A percentile compares a stretch with the other conserved stretches of the same genome.
Evolutionary conservation across 1,140 invertebrate genomes (phyloP).

Genomic region (Epicauta chinensis): DNA sequence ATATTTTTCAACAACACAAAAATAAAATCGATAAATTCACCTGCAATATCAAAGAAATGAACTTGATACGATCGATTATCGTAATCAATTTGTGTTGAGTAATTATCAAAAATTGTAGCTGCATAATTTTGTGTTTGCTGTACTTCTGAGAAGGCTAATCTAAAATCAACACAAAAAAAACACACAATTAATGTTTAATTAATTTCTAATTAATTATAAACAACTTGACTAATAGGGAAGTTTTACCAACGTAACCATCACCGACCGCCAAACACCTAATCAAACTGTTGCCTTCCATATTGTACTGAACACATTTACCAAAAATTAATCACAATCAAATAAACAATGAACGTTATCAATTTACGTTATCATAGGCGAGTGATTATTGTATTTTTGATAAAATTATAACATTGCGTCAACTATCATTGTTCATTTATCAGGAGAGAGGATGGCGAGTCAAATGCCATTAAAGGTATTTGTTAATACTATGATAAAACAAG

Average conservation of each 20-base stretch:
- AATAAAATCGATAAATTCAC: no score
- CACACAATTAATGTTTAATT: no score
- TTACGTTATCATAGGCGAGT: no score
- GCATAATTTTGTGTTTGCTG: slow-evolving; percentile 5
- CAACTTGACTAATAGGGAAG: slow-evolving; percentile 8
- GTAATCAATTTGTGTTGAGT: background rate
- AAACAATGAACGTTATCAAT: no score
- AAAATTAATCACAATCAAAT: background rate
- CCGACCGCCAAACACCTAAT: slow-evolving; percentile 16
- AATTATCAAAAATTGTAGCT: slow-evolving; percentile 16
- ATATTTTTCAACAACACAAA: background rate
- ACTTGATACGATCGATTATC: slow-evolving; percentile 10
- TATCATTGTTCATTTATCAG: no score
- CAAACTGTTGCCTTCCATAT: background rate
- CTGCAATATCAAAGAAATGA: slow-evolving; percentile 14
- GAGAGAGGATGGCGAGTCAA: no score
- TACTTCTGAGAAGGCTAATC: slow-evolving; percentile 6
- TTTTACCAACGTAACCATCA: slow-evolving; percentile 19
- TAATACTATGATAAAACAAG: background rate
- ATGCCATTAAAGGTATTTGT: no score
- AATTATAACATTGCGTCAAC: no score
- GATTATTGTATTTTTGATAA: no score
- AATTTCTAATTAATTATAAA: background rate
- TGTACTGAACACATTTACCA: background rate
- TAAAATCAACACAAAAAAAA: no score